These are phyloP conservation scores for Resseliella maxima DNA, from an alignment of 2,888 invertebrate genomes.

Conservation along the genomic window DNA sequence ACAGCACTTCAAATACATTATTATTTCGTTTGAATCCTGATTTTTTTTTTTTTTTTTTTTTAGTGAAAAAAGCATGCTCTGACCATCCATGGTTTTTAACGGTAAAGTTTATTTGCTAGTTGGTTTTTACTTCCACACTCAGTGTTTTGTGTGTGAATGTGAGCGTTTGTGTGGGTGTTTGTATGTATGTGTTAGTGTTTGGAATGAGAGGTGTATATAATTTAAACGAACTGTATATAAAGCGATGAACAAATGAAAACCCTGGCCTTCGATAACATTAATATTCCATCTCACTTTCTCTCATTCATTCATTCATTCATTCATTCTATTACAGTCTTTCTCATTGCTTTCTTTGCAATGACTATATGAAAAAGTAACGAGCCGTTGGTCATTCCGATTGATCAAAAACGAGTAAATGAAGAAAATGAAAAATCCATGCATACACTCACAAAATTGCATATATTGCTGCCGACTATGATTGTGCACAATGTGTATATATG, in stretches of 20 bases:
- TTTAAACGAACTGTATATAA: slow-evolving; percentile 43
- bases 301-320: too few species aligned
- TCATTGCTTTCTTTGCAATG: too few species aligned
- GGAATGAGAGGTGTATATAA: slow-evolving; percentile 1
- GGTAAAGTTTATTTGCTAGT: slow-evolving; percentile 3
- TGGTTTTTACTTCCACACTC: not conserved
- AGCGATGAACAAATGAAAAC: slow-evolving; percentile 31
- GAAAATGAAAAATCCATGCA: not conserved
- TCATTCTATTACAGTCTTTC: too few species aligned
- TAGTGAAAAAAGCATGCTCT: not conserved
- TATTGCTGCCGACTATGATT: not conserved
- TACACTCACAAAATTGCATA: not conserved
- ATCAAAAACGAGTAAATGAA: not conserved
- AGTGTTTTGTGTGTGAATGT: not conserved
- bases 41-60: too few species aligned
- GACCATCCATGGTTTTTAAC: not conserved
- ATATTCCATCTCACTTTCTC: not conserved
- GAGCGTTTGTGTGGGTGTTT: too few species aligned
- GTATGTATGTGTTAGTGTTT: not conserved
- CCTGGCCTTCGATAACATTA: not conserved
- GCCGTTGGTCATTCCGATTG: slow-evolving; percentile 34
- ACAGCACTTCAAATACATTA: slow-evolving; percentile 32
- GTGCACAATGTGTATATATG: not conserved
- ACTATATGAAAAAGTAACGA: not conserved
- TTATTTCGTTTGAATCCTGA: not conserved